Evolutionary conservation across 1,140 invertebrate genomes (phyloP), one percentile per base, ranked within the genome.

Genomic region (Papilio polytes): DNA sequence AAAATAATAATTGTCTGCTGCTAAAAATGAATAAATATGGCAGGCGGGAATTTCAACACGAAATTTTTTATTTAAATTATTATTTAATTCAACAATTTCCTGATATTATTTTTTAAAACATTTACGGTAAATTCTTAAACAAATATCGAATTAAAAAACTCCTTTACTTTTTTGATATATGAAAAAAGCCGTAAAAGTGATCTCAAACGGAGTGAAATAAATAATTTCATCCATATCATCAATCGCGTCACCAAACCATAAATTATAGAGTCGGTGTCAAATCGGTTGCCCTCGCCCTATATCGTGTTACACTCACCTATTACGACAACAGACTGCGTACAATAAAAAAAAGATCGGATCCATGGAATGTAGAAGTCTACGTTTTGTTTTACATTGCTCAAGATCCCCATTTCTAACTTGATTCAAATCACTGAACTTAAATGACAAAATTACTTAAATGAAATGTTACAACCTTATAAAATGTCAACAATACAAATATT

Each of bases 171-270:
- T n/a, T n/a, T n/a, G n/a, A n/a, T n/a, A n/a, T 26, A 86, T 84
- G 85, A 87, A 89, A 85, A 66, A 73, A 48, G 26, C 79, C 74
- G 80, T 81, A 85, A 85, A 85, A 85, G 85, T 80, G 84, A 81
- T 80, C 80, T 63, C 80, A 82, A 80, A 80, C 76, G 79, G 74
- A 82, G 81, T 86, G 85, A 90, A 87, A 94, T 94, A 93, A 94
- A 92, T 92, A 94, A 92, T 92, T 88, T 91, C 79, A 82, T 88
- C 82, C 84, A 86, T 86, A 85, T 90, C 90, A 94, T 94, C 91
- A 93, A 94, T 94, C 92, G 88, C 84, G 81, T 85, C 82, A 85
- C 82, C 85, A 83, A 80, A 82, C 82, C 81, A 89, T 94, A 94
- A 92, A 93, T 94, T 91, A 90, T 83, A 82, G 82, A 78, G 85